phyloP scores from a whole-genome alignment of 2,113 vertebrate species.

The Gymnobelideus leadbeateri region DNA sequence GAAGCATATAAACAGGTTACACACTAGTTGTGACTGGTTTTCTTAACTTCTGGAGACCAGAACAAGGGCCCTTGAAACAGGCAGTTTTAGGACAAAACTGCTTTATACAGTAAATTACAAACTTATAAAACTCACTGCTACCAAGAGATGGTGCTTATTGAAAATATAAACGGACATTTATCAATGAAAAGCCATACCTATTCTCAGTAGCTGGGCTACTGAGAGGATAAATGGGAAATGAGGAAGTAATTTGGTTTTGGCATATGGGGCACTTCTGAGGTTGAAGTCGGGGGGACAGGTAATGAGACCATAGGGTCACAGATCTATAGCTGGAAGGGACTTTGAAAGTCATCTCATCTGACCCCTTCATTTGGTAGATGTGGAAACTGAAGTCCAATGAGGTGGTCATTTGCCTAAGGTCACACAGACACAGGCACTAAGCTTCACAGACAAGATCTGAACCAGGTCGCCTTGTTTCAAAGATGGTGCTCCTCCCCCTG shows the following conservation, averaged over 20 bases:
- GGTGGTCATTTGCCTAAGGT: neutral
- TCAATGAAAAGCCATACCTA: neutral
- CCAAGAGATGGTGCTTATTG: neutral
- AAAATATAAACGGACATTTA: neutral
- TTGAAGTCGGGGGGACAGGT: neutral
- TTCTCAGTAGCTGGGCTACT: neutral
- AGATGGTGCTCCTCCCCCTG: neutral
- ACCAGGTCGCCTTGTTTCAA: neutral
- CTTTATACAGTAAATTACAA: conserved; percentile 10
- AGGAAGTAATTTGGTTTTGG: neutral
- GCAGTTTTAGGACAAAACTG: conserved; percentile 48
- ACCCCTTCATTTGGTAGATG: neutral
- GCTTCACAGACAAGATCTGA: neutral
- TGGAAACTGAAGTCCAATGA: neutral
- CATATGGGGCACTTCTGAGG: neutral
- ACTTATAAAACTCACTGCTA: neutral
- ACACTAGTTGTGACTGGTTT: neutral
- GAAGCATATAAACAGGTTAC: neutral
- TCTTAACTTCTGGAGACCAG: neutral
- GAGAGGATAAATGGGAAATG: neutral
- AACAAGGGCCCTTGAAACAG: conserved; percentile 16
- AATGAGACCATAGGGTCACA: neutral
- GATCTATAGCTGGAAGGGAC: neutral
- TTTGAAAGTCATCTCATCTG: neutral
- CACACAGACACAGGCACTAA: neutral